Conservation (phyloP, 2,888 invertebrate species). For the Chloroclystis v-ata region DNA sequence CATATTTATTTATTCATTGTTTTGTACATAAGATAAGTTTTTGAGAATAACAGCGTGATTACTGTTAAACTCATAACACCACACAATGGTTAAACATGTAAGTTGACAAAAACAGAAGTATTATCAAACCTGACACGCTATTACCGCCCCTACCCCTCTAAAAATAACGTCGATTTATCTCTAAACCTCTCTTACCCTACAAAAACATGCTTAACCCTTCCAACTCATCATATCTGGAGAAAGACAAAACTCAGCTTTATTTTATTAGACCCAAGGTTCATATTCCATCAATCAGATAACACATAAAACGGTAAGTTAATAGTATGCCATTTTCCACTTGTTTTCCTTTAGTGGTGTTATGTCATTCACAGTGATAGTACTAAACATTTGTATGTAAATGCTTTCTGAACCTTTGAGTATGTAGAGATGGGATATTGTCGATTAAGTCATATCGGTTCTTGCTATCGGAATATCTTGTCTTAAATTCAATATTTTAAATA, state of each 20-base stretch:
- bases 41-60: no score
- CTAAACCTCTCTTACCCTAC: neutral
- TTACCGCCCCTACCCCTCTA: neutral
- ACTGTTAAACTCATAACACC: no score
- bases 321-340: slow-evolving; percentile 37
- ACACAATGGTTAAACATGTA: no score
- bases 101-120: no score
- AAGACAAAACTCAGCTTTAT: slow-evolving; percentile 32
- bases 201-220: slow-evolving; percentile 15
- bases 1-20: no score
- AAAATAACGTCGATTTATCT: slow-evolving; percentile 1
- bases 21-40: no score
- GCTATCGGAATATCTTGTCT: no score
- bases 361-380: slow-evolving; percentile 39
- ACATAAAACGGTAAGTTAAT: slow-evolving; percentile 42
- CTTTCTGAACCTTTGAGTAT: slow-evolving; percentile 5
- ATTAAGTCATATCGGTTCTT: neutral
- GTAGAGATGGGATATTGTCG: slow-evolving; percentile 12
- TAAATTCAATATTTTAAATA: no score
- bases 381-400: slow-evolving; percentile 44
- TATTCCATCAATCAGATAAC: slow-evolving; percentile 37
- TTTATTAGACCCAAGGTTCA: slow-evolving; percentile 30
- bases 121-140: neutral
- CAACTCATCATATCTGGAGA: slow-evolving; percentile 3
- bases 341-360: slow-evolving; percentile 38